These are phyloP conservation scores for Elanus axillaris DNA, from an alignment of 2,113 vertebrate species.

Conservation along the genomic window DNA sequence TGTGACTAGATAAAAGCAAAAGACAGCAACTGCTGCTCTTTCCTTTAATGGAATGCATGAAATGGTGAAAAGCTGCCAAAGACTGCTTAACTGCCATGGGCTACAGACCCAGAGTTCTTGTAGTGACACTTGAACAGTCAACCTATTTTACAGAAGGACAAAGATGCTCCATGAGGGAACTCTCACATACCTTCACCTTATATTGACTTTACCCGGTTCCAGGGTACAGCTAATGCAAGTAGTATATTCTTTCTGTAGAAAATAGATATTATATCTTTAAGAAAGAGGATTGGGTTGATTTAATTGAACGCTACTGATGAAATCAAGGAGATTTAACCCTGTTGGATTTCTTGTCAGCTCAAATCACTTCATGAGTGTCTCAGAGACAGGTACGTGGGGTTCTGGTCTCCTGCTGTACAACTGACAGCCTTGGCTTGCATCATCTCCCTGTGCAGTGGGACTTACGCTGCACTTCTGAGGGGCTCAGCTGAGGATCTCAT, in stretches of 20 bases:
- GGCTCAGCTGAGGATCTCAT: background rate
- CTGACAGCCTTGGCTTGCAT: background rate
- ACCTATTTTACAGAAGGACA: background rate
- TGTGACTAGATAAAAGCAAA: background rate
- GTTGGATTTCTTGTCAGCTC: background rate
- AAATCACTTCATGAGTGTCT: background rate
- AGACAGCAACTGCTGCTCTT: background rate
- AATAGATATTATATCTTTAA: background rate
- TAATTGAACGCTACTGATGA: background rate
- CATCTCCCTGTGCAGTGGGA: background rate
- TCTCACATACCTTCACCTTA: background rate
- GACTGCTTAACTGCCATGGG: background rate
- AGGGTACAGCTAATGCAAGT: background rate
- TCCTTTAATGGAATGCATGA: background rate
- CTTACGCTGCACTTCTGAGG: background rate
- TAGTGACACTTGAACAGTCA: background rate
- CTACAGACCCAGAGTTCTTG: background rate
- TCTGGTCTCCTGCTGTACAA: background rate
- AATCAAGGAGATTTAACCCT: background rate
- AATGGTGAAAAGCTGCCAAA: background rate
- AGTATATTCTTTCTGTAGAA: background rate
- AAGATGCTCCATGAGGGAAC: background rate
- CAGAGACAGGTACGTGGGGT: background rate
- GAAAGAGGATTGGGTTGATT: accelerated
- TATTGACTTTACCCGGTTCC: background rate